Evolutionary conservation across 2,888 invertebrate species (phyloP), one percentile per base, ranked within the genome.

Genomic region (Herminia tarsipennalis): DNA sequence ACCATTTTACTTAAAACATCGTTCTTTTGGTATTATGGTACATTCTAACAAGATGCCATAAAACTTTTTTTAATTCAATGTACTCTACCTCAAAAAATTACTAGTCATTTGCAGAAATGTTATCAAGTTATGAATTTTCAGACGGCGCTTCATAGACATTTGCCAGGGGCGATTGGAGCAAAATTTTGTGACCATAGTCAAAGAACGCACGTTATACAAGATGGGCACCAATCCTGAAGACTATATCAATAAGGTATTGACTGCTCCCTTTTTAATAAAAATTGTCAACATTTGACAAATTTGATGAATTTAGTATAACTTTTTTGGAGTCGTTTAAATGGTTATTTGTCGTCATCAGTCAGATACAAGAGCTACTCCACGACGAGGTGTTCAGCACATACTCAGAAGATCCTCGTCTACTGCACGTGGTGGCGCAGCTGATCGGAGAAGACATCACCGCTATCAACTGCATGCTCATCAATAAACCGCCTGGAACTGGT

Each of bases 391-490:
- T 96, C 33, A 93, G 93, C 58, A 90, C 93, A 29, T 97, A 96
- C 76, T 93, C 94, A 36, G 85, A 92, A 28, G 77, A 93, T 54
- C 92, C 94, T 2, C 79, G 92, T 50, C 70, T 97, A 5, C 76
- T 96, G 41, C 93, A 96, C 57, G 92, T 95, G 46, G 93, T 96
- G 9, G 92, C 95, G 49, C 93, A 93, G 62, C 93, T 97, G 10
- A 93, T 94, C 10, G 97, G 96, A 0, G 94, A 96, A 58, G 94
- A 96, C 71, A 90, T 96, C 10, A 93, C 94, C 64, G 95, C 94
- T 0, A 92, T 95, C 79, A 96, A 97, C 83, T 95, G 95, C 14
- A 97, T 98, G 97, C 85, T 97, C 18, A 97, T 98, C 69, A 97
- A 97, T 77, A 96, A 97, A 70, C 96, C 97, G 0, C 97, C 97